Evolutionary conservation across 2,888 invertebrate genomes (phyloP).

Genomic region (Alentia gelatinosa): DNA sequence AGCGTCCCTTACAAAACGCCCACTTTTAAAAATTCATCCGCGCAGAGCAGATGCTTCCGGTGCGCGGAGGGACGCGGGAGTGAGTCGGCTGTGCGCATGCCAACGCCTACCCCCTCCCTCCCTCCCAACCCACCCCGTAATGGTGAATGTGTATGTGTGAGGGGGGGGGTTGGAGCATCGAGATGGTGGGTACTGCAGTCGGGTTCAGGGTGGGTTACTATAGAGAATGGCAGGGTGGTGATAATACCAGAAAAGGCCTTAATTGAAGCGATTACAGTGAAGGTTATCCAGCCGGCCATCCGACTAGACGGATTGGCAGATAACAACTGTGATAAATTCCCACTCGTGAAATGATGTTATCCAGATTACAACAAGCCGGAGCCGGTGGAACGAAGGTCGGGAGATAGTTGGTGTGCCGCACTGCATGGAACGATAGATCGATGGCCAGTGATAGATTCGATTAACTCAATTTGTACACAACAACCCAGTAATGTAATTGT

Average conservation of each 20-base stretch:
- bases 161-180: background rate
- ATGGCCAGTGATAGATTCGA: too few species aligned
- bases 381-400: too few species aligned
- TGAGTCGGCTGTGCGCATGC: background rate
- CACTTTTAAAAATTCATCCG: constrained; percentile 47
- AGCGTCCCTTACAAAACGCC: constrained; percentile 7
- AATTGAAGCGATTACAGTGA: background rate
- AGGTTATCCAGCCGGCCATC: background rate
- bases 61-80: background rate
- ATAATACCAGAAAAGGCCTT: background rate
- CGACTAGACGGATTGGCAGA: too few species aligned
- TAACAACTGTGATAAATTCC: background rate
- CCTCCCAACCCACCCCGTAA: background rate
- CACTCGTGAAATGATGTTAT: background rate
- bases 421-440: too few species aligned
- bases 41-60: constrained; percentile 43
- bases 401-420: too few species aligned
- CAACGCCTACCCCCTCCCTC: background rate
- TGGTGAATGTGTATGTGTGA: background rate
- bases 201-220: background rate
- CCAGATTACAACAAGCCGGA: too few species aligned
- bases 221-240: background rate
- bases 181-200: background rate
- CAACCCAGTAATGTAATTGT: too few species aligned
- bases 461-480: too few species aligned